phyloP scores from a whole-genome alignment of 2,113 vertebrate species.

The Aix galericulata region DNA sequence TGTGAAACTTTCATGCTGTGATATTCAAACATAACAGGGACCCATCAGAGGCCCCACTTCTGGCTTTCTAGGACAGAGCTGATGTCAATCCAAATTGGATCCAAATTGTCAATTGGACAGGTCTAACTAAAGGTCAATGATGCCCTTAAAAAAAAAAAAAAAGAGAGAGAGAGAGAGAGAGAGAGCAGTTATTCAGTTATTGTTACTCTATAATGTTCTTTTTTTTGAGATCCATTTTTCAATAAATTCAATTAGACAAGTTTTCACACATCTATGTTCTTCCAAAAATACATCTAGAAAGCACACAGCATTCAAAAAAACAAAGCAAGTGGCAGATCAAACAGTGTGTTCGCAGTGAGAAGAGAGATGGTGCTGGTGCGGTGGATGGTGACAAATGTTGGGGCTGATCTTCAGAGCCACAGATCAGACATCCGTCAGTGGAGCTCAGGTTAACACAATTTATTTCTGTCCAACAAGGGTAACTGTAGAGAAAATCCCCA shows the following conservation, averaged over 20 bases:
- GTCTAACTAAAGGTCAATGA: not conserved
- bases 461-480: not conserved
- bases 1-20: not conserved
- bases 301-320: not conserved
- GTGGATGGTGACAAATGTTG: not conserved
- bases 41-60: not conserved
- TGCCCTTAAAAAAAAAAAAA: not conserved
- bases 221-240: not conserved
- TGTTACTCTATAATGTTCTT: accelerated
- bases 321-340: slow-evolving; percentile 8
- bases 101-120: not conserved
- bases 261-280: not conserved
- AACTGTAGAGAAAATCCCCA: not conserved
- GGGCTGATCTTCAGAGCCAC: not conserved
- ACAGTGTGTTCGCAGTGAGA: not conserved
- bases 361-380: not conserved
- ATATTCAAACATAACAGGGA: not conserved
- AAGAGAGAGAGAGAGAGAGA: not conserved
- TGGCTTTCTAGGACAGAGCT: not conserved
- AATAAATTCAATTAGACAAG: slow-evolving; percentile 22
- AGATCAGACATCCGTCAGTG: no score
- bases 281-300: slow-evolving; percentile 31
- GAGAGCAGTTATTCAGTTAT: no score
- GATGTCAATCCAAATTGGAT: not conserved
- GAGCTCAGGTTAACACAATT: accelerated